Evolutionary conservation across 1,140 invertebrate genomes (phyloP), one percentile per base, ranked within the genome.

Genomic region (Diabrotica virgifera): DNA sequence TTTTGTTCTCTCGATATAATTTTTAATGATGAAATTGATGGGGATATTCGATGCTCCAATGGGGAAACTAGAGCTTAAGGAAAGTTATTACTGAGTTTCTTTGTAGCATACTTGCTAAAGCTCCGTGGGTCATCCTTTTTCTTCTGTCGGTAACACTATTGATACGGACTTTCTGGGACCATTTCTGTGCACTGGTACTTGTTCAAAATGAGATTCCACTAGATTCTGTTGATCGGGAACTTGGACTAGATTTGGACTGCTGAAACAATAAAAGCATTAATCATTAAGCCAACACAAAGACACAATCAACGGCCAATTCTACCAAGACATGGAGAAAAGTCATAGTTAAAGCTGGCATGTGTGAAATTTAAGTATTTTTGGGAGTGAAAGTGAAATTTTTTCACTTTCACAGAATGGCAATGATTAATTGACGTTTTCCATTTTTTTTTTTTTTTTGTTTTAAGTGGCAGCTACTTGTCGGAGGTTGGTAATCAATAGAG

Each of bases 121-220:
- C 52, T 64, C 65, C 36, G 68, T 63, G 24, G 66, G 69, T 79
- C 77, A 80, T 75, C 82, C 83, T 72, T 84, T 84, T n/a, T 82
- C 82, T 57, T 83, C 81, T 46, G 82, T 74, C 0, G 84, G 83
- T 73, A 86, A 78, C 53, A 83, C 77, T 65, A 86, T 84, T 35
- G 82, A 83, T 14, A 85, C 83, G 5, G 84, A 82, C 65, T 80
- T 70, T 70, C 77, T 67, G 50, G 79, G 76, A 36, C 75, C 78
- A 51, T 71, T 73, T 59, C 72, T 50, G 37, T 74, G 69, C 1
- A 70, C 63, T 54, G 70, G 66, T 64, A 71, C 65, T 71, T 68
- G 62, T 62, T 70, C 60, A 71, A 76, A 51, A 66, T 74, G 70
- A 62, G 75, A 66, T 56, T 70, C 68, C 11, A 77, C 74, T 35